Base-by-base conservation (phyloP, 2,797 vertebrate species). In the Philypnodon macrostomus region DNA sequence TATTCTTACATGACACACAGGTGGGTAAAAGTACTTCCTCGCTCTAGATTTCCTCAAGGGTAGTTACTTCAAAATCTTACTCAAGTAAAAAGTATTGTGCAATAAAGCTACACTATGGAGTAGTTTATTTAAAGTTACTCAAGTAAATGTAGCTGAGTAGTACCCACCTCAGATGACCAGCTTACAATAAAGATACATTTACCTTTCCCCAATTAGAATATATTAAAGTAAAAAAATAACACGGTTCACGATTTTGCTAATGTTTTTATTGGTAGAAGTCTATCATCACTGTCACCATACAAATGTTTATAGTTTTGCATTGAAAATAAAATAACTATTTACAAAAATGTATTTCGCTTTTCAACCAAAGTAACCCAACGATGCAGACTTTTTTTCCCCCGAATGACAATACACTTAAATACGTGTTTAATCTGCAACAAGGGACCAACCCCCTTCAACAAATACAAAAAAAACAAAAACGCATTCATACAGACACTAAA, bases 251-350 rank as follows among this genome's bases (percentile, higher is more conserved):
- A 32, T 60, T 57, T 67, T 47, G 21, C 68, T 74, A 61, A 81
- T 79, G n/a, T 2, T 35, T 83, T 86, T 79, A 83, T 79, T 81
- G 52, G 49, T 64, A 11, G 40, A 56, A 53, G 50, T 67, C 67
- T 35, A 52, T 19, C 18, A 27, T 72, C 53, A 67, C 64, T 53
- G 55, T 66, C 66, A 68, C 47, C 58, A 70, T 82, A 83, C 66
- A 85, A 85, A 77, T 37, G 40, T 49, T 62, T 53, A 65, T 51
- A 34, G 53, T 64, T 53, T 64, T 62, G 41, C 60, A 84, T 64
- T 76, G 63, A 84, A 80, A 85, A 82, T 67, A 81, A 85, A 83
- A 80, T 62, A 67, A 66, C 15, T 57, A 69, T 59, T 55, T 86
- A 86, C 77, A 86, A 85, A 83, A 84, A 67, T 19, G 34, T 35